Evolutionary conservation across 2,888 invertebrate species (phyloP).

Genomic region (Zaprionus bogoriensis): DNA sequence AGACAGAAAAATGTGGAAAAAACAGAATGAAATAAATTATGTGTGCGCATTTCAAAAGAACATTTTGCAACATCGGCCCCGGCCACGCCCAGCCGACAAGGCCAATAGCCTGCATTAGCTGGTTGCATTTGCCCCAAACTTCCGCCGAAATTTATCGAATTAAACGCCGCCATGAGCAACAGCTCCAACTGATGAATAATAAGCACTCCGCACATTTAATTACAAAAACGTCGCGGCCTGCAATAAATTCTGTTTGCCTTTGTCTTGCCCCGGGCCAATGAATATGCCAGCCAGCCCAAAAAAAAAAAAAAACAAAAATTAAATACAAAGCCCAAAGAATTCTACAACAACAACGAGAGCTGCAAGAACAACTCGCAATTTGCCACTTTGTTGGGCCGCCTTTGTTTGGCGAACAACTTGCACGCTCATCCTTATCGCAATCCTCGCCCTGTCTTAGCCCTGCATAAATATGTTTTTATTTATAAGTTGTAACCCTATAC

Average conservation of each 20-base stretch:
- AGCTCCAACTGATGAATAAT: conserved; percentile 66
- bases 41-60: conserved; percentile 71
- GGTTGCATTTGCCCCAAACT: conserved; percentile 33
- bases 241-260: conserved; percentile 69
- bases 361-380: conserved; percentile 44
- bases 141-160: conserved; percentile 31
- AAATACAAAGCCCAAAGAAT: conserved; percentile 23
- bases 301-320: conserved; percentile 10
- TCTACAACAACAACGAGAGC: conserved; percentile 27
- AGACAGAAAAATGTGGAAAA: neutral
- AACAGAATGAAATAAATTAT: conserved; percentile 65
- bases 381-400: conserved; percentile 49
- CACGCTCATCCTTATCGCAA: conserved; percentile 70
- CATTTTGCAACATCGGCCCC: conserved; percentile 43
- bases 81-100: conserved; percentile 52
- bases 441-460: conserved; percentile 49
- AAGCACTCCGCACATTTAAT: conserved; percentile 66
- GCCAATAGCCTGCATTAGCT: conserved; percentile 25
- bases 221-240: conserved; percentile 72
- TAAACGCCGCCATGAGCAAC: conserved; percentile 32
- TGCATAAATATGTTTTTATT: conserved; percentile 74
- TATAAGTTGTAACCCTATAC: conserved; percentile 50
- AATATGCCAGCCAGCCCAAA: conserved; percentile 21
- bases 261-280: conserved; percentile 32
- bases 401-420: conserved; percentile 56